Conservation (phyloP, 2,797 vertebrate species). For the Pangasius mekongensis region DNA sequence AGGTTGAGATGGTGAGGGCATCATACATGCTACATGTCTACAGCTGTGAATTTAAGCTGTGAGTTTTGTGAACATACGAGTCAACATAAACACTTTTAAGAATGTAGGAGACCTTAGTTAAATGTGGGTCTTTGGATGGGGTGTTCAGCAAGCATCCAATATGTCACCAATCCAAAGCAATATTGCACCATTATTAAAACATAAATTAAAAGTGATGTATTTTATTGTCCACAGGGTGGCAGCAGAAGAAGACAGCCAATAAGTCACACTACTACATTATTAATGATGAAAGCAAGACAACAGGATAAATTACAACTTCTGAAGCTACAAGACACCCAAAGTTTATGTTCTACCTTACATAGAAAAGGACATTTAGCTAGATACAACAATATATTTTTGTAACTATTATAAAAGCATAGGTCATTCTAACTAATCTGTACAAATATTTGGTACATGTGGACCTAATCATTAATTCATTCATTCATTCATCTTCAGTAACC, state of each 20-base stretch:
- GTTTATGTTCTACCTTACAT: not conserved
- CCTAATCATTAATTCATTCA: not conserved
- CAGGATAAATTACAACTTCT: not conserved
- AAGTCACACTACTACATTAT: not conserved
- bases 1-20: not conserved
- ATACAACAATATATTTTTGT: not conserved
- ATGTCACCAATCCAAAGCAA: not conserved
- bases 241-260: conserved; percentile 2
- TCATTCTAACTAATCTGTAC: not conserved
- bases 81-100: not conserved
- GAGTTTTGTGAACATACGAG: not conserved
- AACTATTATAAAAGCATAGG: not conserved
- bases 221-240: conserved; percentile 22
- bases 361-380: not conserved
- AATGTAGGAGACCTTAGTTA: not conserved
- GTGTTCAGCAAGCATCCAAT: not conserved
- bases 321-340: not conserved
- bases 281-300: not conserved
- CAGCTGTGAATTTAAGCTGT: not conserved
- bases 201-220: not conserved
- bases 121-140: too few species aligned
- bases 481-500: not conserved
- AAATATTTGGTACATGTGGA: not conserved
- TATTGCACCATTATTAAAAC: not conserved
- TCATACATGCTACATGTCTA: not conserved